Conservation (phyloP, 1,140 invertebrate genomes). For the Leucophenga varia region DNA sequence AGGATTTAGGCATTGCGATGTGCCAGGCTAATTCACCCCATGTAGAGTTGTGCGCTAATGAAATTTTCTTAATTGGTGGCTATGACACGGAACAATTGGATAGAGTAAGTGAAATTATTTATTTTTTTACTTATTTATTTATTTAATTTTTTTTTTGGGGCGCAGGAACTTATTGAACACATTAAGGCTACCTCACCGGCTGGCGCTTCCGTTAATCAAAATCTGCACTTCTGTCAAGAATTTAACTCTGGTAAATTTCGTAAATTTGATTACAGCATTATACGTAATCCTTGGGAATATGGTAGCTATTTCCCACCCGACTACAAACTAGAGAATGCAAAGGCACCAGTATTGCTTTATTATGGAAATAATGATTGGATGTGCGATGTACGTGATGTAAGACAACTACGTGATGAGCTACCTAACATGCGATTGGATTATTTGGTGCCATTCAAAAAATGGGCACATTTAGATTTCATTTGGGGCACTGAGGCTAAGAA, state of each 20-base stretch:
- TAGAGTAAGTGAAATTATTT: conserved; percentile 3
- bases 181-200: conserved; percentile 60
- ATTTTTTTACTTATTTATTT: not conserved
- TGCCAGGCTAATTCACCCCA: conserved; percentile 57
- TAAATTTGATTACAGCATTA: conserved; percentile 56
- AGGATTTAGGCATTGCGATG: conserved; percentile 53
- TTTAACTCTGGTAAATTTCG: conserved; percentile 45
- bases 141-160: conserved; percentile 4
- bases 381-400: conserved; percentile 63
- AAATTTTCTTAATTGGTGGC: conserved; percentile 62
- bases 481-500: conserved; percentile 64
- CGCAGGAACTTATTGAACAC: conserved; percentile 42
- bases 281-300: conserved; percentile 58
- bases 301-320: conserved; percentile 57
- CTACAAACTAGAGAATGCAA: conserved; percentile 64
- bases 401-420: conserved; percentile 54
- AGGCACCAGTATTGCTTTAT: conserved; percentile 63
- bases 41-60: conserved; percentile 60
- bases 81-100: conserved; percentile 56
- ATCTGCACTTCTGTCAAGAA: conserved; percentile 59
- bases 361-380: conserved; percentile 65
- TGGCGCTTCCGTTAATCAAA: conserved; percentile 59
- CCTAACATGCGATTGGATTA: conserved; percentile 51
- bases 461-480: conserved; percentile 73
- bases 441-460: conserved; percentile 62